Base-by-base conservation (phyloP, 2,113 vertebrate species). In the Megalops atlanticus region DNA sequence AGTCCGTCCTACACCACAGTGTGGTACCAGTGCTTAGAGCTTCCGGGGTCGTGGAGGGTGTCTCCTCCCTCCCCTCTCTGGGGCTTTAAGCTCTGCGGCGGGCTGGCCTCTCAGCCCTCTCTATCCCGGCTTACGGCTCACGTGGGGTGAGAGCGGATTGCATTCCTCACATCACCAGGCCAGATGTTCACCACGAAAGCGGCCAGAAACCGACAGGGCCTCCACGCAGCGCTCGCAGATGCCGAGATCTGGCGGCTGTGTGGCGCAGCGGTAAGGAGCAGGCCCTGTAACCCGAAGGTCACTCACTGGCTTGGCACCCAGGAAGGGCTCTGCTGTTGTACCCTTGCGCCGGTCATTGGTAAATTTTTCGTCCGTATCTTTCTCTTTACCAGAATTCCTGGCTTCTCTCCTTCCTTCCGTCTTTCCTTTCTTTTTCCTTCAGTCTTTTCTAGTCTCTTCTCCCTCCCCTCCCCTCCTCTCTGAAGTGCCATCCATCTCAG, bases 131-230 rank as follows among this genome's bases (percentile, higher is more conserved):
- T 94, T 91, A 92, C 8, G 0, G 14, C 83, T 78, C 92, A 92
- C 88, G 89, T 92, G 91, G 80, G n/a, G 85, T 82, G 12, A 82
- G 87, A 92, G 91, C 85, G 87, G 92, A 92, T 93, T 93, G 92
- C 86, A 86, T 88, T 89, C 88, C 84, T 90, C 89, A 90, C 91
- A 91, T 91, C 92, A 87, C 86, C 70, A 76, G 27, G 88, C 89
- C 93, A 93, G 91, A 94, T 92, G 93, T 93, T 92, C 87, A 87
- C 10, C 68, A 89, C 87, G 74, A 33, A 70, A 70, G 31, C 11
- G 21, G 58, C 5, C 47, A 2, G 68, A 10, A 70, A 70, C 5
- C n/a, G 15, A 71, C 16, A 8, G 27, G 16, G 69, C 35, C 15
- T 1, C 69, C 33, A 14, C 16, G 18, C 69, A 54, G 24, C 15